A percentile compares a stretch with the other conserved stretches of the same genome.
These are phyloP conservation scores for Callocephalon fimbriatum DNA, from an alignment of 2,113 vertebrate species.

Conservation along the genomic window DNA sequence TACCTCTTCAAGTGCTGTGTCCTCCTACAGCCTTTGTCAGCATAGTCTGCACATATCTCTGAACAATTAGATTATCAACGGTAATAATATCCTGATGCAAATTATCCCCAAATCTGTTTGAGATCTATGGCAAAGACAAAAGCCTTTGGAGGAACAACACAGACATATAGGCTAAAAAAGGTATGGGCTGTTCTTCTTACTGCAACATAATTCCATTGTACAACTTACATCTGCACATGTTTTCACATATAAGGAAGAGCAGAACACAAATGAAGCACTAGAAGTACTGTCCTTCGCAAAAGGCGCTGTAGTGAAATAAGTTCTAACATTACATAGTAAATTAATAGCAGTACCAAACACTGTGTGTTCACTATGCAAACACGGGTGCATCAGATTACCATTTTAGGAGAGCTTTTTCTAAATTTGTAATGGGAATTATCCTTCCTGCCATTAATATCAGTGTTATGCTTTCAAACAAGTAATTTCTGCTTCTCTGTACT, in stretches of 20 bases:
- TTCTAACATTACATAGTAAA: background rate
- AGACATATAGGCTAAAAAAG: background rate
- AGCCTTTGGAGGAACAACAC: background rate
- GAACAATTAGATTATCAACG: background rate
- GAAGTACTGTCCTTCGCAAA: background rate
- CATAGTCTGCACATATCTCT: fast-evolving
- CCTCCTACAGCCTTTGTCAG: background rate
- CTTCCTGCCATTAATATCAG: background rate
- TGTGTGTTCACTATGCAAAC: background rate
- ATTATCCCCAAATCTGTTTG: background rate
- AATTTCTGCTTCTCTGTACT: background rate
- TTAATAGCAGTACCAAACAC: background rate
- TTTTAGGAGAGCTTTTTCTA: background rate
- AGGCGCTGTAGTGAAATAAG: background rate
- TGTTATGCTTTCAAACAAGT: background rate
- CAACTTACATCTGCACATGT: fast-evolving
- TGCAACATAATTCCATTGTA: fast-evolving
- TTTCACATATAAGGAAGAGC: background rate
- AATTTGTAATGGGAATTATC: background rate
- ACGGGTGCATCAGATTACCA: background rate
- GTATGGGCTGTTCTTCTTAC: background rate
- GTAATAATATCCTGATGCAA: background rate
- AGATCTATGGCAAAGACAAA: background rate
- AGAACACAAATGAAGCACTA: background rate
- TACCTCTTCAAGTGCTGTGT: background rate